A percentile compares a stretch with the other conserved stretches of the same genome.
Conservation (phyloP, 2,797 vertebrate genomes). For the Hypotaenidia philippensis region DNA sequence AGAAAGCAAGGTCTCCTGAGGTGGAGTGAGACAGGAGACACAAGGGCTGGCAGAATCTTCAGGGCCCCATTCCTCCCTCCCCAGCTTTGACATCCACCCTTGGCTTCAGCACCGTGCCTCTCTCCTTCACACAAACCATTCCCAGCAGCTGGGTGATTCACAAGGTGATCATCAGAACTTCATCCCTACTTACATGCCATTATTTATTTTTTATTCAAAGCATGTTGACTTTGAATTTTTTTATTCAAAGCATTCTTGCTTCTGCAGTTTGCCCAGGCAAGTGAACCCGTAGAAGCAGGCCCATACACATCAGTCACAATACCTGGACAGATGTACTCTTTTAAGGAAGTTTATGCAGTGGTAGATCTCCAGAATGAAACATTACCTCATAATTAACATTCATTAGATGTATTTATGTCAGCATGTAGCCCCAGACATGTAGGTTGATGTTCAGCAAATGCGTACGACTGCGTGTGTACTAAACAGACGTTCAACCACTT, state of each 20-base stretch:
- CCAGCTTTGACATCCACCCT: background rate
- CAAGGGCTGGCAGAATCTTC: background rate
- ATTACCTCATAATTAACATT: constrained; percentile 13
- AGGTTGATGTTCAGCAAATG: background rate
- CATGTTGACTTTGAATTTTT: background rate
- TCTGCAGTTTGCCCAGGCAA: background rate
- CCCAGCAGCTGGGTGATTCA: background rate
- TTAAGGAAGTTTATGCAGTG: background rate
- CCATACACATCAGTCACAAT: background rate
- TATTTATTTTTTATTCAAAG: constrained; percentile 53
- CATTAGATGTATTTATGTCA: background rate
- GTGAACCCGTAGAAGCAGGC: background rate
- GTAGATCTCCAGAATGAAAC: constrained; percentile 19
- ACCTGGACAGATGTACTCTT: background rate
- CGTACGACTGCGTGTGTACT: fast-evolving
- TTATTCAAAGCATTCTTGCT: constrained; percentile 50
- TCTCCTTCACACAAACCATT: background rate
- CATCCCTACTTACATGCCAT: background rate
- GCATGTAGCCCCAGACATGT: background rate
- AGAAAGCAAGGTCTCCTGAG: background rate
- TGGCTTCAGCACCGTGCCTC: fast-evolving
- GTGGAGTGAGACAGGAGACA: fast-evolving
- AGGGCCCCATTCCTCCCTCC: fast-evolving
- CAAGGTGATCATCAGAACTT: background rate
- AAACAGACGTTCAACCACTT: background rate